Conservation (phyloP, 2,797 vertebrate species). For the Pterois miles region DNA sequence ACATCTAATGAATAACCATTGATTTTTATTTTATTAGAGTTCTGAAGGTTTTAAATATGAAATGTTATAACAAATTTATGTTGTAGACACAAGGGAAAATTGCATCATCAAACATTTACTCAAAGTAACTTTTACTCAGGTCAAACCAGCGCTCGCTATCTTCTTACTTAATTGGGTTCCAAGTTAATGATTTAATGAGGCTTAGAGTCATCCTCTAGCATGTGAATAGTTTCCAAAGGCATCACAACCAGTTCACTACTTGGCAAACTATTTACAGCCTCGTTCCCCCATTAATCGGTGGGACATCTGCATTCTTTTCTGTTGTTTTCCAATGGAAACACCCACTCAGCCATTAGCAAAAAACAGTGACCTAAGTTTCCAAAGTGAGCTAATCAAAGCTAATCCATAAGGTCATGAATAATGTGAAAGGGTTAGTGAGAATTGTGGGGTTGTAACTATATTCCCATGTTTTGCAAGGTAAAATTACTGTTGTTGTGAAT, state of each 20-base stretch:
- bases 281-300: neutral
- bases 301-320: too few species aligned
- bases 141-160: neutral
- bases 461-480: too few species aligned
- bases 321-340: too few species aligned
- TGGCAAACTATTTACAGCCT: neutral
- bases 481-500: too few species aligned
- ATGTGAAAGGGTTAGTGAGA: too few species aligned
- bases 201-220: neutral
- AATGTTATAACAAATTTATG: too few species aligned
- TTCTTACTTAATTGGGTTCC: neutral
- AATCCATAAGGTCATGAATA: too few species aligned
- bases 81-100: neutral
- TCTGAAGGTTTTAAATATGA: neutral
- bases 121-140: neutral
- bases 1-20: neutral
- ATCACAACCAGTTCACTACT: neutral
- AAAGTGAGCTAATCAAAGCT: too few species aligned
- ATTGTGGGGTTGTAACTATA: too few species aligned
- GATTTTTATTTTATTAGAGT: neutral
- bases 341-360: too few species aligned
- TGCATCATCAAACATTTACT: neutral
- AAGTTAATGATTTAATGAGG: neutral
- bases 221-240: neutral
- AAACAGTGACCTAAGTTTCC: too few species aligned